A percentile compares a stretch with the other conserved stretches of the same genome.
Evolutionary conservation across 2,113 vertebrate genomes (phyloP).

Genomic region (Dipodomys stephensi): DNA sequence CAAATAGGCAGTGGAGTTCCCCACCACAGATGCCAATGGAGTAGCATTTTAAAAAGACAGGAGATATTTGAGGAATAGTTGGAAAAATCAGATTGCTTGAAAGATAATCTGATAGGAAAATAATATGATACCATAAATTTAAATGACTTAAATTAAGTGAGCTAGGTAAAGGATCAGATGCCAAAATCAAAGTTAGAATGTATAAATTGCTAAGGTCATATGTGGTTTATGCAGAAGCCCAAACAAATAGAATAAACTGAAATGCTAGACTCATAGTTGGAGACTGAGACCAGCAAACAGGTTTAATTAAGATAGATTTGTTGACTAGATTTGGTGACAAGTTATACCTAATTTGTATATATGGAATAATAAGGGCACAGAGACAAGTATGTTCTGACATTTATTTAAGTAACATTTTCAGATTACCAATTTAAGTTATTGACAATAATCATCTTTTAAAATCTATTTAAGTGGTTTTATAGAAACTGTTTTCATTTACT

Average conservation of each 20-base stretch:
- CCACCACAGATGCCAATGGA: background rate
- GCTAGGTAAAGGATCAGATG: slow-evolving; percentile 1
- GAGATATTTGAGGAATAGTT: background rate
- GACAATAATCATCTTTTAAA: slow-evolving; percentile 3
- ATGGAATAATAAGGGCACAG: background rate
- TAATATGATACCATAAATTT: background rate
- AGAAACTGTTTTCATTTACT: slow-evolving; percentile 44
- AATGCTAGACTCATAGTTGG: background rate
- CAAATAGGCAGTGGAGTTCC: background rate
- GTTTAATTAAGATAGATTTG: slow-evolving; percentile 32
- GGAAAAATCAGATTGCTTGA: background rate
- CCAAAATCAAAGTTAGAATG: background rate
- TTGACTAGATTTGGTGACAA: slow-evolving; percentile 13
- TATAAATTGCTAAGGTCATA: background rate
- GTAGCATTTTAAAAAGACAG: slow-evolving; percentile 7
- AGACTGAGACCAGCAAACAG: background rate
- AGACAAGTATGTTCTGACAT: slow-evolving; percentile 11
- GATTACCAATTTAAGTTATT: slow-evolving; percentile 26
- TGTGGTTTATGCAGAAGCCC: background rate
- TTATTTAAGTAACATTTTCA: slow-evolving; percentile 50
- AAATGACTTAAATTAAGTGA: background rate
- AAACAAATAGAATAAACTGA: background rate
- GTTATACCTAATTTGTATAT: background rate
- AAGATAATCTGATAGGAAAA: background rate
- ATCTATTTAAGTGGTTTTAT: slow-evolving; percentile 9